Evolutionary conservation across 2,797 vertebrate species (phyloP).

Genomic region (Danio choprae): DNA sequence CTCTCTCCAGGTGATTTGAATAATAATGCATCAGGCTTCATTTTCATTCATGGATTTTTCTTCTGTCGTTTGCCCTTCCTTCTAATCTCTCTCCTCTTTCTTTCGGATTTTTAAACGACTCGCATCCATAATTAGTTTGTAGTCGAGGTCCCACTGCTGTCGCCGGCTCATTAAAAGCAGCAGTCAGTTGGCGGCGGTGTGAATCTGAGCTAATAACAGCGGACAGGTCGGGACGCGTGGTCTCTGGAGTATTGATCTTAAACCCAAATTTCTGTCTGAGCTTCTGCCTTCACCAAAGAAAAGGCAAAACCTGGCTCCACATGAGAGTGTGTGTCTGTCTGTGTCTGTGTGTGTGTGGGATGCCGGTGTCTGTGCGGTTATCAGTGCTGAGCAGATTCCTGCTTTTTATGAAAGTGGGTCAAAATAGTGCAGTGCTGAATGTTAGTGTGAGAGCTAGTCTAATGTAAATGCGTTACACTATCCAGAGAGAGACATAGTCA

Average conservation of each 20-base stretch:
- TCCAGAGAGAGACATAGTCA: constrained; percentile 1
- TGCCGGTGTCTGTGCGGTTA: constrained; percentile 61
- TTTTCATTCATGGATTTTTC: constrained; percentile 25
- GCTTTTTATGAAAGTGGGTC: constrained; percentile 82
- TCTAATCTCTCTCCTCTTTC: background rate
- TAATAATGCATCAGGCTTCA: constrained; percentile 36
- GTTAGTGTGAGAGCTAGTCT: constrained; percentile 17
- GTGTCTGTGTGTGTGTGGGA: constrained; percentile 64
- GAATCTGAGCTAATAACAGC: constrained; percentile 23
- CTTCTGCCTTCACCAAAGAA: background rate
- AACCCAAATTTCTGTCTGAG: background rate
- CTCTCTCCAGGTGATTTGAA: constrained; percentile 34
- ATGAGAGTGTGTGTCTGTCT: constrained; percentile 8
- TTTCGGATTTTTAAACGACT: constrained; percentile 57
- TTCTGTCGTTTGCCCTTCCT: background rate
- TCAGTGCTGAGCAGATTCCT: constrained; percentile 74
- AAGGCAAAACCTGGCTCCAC: background rate
- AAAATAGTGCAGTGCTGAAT: constrained; percentile 58
- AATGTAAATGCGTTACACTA: constrained; percentile 31
- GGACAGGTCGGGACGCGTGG: constrained; percentile 11
- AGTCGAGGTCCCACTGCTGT: constrained; percentile 66
- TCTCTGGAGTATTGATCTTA: constrained; percentile 29
- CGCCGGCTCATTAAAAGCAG: constrained; percentile 69
- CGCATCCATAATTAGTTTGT: constrained; percentile 65
- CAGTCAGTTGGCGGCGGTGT: constrained; percentile 64